phyloP scores from a whole-genome alignment of 1,140 invertebrate genomes.

The Eubasilissa regina region DNA sequence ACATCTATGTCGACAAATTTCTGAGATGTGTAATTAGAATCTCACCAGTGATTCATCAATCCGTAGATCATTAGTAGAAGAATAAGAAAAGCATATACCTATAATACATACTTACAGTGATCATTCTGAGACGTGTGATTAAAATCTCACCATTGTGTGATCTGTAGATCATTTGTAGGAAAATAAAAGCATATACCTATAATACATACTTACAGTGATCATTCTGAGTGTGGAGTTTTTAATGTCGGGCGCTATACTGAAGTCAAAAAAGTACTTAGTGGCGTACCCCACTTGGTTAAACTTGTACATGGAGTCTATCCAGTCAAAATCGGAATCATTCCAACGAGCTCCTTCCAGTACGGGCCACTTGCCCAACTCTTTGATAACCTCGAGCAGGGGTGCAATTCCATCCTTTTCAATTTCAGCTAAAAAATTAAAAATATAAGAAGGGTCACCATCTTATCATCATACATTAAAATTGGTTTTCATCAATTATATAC shows the following conservation, averaged over 20 bases:
- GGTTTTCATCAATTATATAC: too few species aligned
- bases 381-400: slow-evolving; percentile 80
- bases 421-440: slow-evolving; percentile 68
- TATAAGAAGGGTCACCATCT: too few species aligned
- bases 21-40: too few species aligned
- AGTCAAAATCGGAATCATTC: slow-evolving; percentile 81
- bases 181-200: slow-evolving; percentile 70
- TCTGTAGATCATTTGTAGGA: too few species aligned
- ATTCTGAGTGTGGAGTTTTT: slow-evolving; percentile 89
- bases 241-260: slow-evolving; percentile 89
- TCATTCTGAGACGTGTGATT: too few species aligned
- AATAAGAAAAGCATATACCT: neutral
- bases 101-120: slow-evolving; percentile 84
- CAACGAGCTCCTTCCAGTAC: slow-evolving; percentile 85
- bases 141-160: too few species aligned
- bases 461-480: too few species aligned
- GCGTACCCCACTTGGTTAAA: slow-evolving; percentile 86
- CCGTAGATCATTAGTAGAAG: too few species aligned
- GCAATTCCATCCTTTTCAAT: slow-evolving; percentile 82
- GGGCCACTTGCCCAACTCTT: slow-evolving; percentile 91
- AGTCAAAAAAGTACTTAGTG: slow-evolving; percentile 92
- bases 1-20: too few species aligned
- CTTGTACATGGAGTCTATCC: slow-evolving; percentile 86
- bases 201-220: slow-evolving; percentile 86
- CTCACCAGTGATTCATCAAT: too few species aligned